Evolutionary conservation across 2,113 vertebrate genomes (phyloP), one percentile per base, ranked within the genome.

Genomic region (Morone saxatilis): DNA sequence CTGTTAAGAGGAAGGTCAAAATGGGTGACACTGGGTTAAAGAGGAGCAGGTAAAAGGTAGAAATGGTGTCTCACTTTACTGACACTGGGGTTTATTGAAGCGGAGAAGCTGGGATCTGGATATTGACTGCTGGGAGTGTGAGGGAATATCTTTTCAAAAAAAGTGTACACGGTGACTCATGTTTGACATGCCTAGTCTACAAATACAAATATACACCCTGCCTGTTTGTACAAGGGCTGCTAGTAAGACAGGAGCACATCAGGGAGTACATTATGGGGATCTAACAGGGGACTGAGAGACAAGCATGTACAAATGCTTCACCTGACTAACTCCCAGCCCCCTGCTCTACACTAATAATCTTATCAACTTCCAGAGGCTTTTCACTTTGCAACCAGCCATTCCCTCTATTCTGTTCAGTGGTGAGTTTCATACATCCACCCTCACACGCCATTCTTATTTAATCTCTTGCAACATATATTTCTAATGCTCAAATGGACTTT

Each of bases 261-360:
- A 31, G 53, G 43, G 14, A 45, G 38, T 45, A 53, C 62, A 71
- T 20, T 47, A 3, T 36, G 36, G 81, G 69, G 67, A 53, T 57
- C 50, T 43, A 60, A 73, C 75, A 75, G 75, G 84, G 83, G 90
- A 71, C 89, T 84, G 92, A 68, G 93, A 89, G 86, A 83, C 84
- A 75, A 93, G 90, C 89, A 92, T 91, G 86, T 92, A 87, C 92
- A 50, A 62, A 92, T 91, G 92, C 88, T 89, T 83, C 84, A 56
- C 89, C 92, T 53, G 63, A 87, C 81, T 50, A 71, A 71, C 88
- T 84, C 90, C 69, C 89, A 84, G 87, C 76, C 85, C 90, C 81
- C 76, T 11, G 67, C 43, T 22, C 67, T 79, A 76, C 40, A 4
- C 53, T 69, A 78, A 36, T 71, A 43, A 80, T 73, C 60, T 85